These are phyloP conservation scores for Hemicrepidius hirtus DNA, from an alignment of 2,888 invertebrate species.

Conservation along the genomic window DNA sequence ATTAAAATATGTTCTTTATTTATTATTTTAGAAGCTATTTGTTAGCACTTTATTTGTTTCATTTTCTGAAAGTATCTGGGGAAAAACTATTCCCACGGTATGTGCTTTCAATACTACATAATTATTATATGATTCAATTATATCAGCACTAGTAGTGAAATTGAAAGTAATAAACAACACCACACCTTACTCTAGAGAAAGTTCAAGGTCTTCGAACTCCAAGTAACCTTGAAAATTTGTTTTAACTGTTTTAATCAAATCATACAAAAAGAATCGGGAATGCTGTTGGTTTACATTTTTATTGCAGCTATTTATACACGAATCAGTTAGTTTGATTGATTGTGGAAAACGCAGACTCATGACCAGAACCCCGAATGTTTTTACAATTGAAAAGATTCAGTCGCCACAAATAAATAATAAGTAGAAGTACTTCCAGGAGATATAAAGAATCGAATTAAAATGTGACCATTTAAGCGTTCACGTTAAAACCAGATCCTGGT, in stretches of 20 bases:
- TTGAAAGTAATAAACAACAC: slow-evolving; percentile 29
- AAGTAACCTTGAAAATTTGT: slow-evolving; percentile 26
- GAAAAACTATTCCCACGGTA: neutral
- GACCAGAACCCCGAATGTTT: neutral
- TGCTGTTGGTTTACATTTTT: slow-evolving; percentile 2
- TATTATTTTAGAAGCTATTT: neutral
- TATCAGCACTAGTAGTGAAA: slow-evolving; percentile 15
- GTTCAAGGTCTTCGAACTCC: slow-evolving; percentile 23
- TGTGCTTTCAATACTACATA: slow-evolving; percentile 5
- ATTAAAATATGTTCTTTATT: too few relatives aligned
- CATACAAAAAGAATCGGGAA: neutral
- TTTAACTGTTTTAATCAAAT: slow-evolving; percentile 18
- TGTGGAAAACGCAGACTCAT: neutral
- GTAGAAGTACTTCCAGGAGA: neutral
- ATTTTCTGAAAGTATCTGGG: neutral
- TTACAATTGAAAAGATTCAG: neutral
- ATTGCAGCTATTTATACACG: too few relatives aligned
- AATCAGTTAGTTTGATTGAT: neutral
- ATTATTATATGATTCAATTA: neutral
- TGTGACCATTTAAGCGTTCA: neutral
- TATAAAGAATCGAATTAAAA: neutral
- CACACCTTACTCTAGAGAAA: slow-evolving; percentile 26
- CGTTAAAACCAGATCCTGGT: slow-evolving; percentile 7
- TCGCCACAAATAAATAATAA: neutral
- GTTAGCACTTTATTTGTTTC: neutral